These are phyloP conservation scores for Corythoichthys haematopterus DNA, from an alignment of 2,113 vertebrate species.

Conservation along the genomic window DNA sequence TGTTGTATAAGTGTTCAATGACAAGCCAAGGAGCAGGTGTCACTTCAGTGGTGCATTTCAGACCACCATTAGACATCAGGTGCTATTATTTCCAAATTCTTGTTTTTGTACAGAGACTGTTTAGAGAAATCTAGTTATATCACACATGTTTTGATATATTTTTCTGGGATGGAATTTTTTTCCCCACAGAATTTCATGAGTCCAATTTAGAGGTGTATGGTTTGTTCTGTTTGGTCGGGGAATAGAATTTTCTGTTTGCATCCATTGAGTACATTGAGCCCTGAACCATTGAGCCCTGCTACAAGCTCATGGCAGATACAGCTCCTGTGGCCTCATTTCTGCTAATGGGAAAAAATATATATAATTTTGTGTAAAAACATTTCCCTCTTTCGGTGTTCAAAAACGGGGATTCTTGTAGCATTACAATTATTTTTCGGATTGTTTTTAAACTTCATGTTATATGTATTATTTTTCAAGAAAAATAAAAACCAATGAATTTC, in stretches of 20 bases:
- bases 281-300: conserved; percentile 25
- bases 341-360: conserved; percentile 69
- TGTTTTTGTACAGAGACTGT: conserved; percentile 65
- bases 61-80: conserved; percentile 62
- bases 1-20: conserved; percentile 34
- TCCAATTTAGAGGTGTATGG: conserved; percentile 40
- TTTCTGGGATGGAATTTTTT: conserved; percentile 34
- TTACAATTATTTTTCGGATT: conserved; percentile 75
- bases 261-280: conserved; percentile 28
- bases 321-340: conserved; percentile 53
- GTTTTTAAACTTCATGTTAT: conserved; percentile 55
- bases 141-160: conserved; percentile 52
- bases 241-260: conserved; percentile 35
- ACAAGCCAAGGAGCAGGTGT: conserved; percentile 32
- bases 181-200: conserved; percentile 40
- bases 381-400: conserved; percentile 61
- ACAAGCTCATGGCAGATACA: conserved; percentile 38
- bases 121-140: conserved; percentile 53
- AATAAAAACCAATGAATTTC: conserved; percentile 53
- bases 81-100: conserved; percentile 65
- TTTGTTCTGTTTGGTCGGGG: conserved; percentile 17
- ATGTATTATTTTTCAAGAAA: conserved; percentile 73
- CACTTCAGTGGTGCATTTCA: conserved; percentile 56
- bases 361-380: conserved; percentile 76
- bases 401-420: conserved; percentile 70